These are phyloP conservation scores for Solenodon paradoxus DNA, from an alignment of 2,113 vertebrate species.

Conservation along the genomic window DNA sequence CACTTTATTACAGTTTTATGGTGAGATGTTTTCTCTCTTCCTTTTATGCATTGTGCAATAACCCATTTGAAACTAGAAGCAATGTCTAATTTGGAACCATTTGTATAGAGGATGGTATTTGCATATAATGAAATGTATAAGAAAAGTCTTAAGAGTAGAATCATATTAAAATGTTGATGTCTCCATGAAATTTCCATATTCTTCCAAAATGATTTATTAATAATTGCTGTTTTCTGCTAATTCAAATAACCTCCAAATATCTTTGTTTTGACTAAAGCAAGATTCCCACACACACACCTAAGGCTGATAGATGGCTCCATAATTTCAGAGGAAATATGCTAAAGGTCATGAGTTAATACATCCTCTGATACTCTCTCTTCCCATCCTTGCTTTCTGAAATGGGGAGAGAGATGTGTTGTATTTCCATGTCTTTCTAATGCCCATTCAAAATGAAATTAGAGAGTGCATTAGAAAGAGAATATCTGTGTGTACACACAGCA, in stretches of 20 bases:
- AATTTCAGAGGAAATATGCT: conserved; percentile 85
- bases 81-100: conserved; percentile 21
- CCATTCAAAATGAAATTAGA: conserved; percentile 68
- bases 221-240: conserved; percentile 80
- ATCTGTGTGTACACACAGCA: conserved; percentile 68
- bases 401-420: conserved; percentile 68
- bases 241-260: conserved; percentile 83
- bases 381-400: conserved; percentile 77
- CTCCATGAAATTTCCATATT: conserved; percentile 55
- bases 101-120: conserved; percentile 16
- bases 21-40: conserved; percentile 67
- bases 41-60: conserved; percentile 32
- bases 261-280: conserved; percentile 84
- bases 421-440: conserved; percentile 64
- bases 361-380: conserved; percentile 81
- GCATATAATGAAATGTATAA: conserved; percentile 20
- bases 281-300: conserved; percentile 36
- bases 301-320: conserved; percentile 81
- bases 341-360: conserved; percentile 86
- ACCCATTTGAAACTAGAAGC: conserved; percentile 23
- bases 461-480: conserved; percentile 54
- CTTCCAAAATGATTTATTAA: conserved; percentile 74
- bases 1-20: conserved; percentile 71
- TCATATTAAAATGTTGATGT: conserved; percentile 56
- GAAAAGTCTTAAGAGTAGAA: conserved; percentile 42